Percentiles rank a stretch among this genome's conserved stretches.
phyloP scores from a whole-genome alignment of 2,888 invertebrate species.

The Acanthosepion pharaonis region DNA sequence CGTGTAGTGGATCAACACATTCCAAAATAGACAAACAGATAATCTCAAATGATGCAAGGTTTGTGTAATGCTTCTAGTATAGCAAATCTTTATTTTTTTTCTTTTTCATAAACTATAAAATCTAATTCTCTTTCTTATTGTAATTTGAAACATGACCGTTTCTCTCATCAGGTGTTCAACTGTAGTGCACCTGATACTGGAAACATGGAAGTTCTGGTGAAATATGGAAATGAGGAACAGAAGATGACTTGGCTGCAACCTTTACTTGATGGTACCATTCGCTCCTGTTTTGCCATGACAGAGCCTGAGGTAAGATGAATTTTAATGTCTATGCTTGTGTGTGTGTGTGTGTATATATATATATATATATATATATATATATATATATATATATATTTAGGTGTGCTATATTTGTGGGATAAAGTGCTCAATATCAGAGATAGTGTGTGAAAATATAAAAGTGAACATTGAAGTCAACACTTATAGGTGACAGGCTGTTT shows the following conservation, averaged over 20 bases:
- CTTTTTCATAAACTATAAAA: not conserved
- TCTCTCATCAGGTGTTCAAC: slow-evolving; percentile 73
- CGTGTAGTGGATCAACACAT: too few relatives aligned
- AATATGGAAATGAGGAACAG: slow-evolving; percentile 75
- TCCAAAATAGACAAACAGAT: too few relatives aligned
- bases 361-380: too few relatives aligned
- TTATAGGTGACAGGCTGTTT: too few relatives aligned
- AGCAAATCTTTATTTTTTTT: not conserved
- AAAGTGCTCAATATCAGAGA: too few relatives aligned
- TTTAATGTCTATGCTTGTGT: not conserved
- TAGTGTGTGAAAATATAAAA: too few relatives aligned
- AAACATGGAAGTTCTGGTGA: slow-evolving; percentile 76
- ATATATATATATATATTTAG: too few relatives aligned
- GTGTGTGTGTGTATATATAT: not conserved
- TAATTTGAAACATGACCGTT: not conserved
- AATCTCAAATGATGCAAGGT: too few relatives aligned
- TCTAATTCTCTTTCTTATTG: not conserved
- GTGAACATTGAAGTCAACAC: too few relatives aligned
- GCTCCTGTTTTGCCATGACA: slow-evolving; percentile 76
- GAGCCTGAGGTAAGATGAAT: slow-evolving; percentile 67
- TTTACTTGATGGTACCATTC: slow-evolving; percentile 73
- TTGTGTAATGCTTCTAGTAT: not conserved
- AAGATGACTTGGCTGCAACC: slow-evolving; percentile 73
- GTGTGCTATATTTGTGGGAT: too few relatives aligned
- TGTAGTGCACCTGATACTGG: slow-evolving; percentile 77